A percentile compares a stretch with the other conserved stretches of the same genome.
These are phyloP conservation scores for Pitta sordida DNA, from an alignment of 2,113 vertebrate species.

Conservation along the genomic window DNA sequence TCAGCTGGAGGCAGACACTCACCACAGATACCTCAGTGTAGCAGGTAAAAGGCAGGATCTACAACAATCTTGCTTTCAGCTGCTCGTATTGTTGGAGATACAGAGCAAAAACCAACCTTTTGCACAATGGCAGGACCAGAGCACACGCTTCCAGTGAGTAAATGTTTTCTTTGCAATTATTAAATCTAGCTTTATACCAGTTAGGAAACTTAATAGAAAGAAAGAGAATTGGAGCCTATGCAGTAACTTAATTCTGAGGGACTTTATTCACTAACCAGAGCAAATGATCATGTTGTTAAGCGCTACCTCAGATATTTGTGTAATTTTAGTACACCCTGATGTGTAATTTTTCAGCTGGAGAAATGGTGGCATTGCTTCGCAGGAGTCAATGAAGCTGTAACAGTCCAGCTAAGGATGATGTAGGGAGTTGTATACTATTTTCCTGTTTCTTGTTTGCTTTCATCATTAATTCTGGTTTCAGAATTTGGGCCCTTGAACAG, in stretches of 20 bases:
- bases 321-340: neutral
- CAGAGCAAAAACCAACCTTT: neutral
- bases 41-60: neutral
- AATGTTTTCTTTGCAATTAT: neutral
- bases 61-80: neutral
- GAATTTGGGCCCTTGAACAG: neutral
- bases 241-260: neutral
- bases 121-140: neutral
- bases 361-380: neutral
- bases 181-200: neutral
- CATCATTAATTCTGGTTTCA: neutral
- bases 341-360: neutral
- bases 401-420: neutral
- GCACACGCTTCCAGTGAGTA: fast-evolving
- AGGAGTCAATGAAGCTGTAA: neutral
- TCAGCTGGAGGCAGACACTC: neutral
- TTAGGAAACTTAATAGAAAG: neutral
- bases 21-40: neutral
- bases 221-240: neutral
- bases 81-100: neutral
- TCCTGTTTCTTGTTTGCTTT: neutral
- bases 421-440: neutral
- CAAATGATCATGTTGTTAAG: neutral
- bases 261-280: neutral
- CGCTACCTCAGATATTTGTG: neutral